These are phyloP conservation scores for Axis porcinus DNA, from an alignment of 2,113 vertebrate genomes.

Conservation along the genomic window DNA sequence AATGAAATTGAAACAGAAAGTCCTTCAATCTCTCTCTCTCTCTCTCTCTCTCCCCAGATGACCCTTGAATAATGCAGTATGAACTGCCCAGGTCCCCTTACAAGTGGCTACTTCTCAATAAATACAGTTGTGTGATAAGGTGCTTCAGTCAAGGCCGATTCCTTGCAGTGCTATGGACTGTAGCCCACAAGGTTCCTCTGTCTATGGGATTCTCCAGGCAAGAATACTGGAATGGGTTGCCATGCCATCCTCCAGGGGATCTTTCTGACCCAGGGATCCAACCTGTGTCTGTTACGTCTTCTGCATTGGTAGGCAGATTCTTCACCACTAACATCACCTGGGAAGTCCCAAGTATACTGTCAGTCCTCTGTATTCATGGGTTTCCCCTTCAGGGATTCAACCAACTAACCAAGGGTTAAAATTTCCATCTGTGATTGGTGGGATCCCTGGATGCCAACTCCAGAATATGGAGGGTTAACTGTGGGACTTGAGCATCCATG, in stretches of 20 bases:
- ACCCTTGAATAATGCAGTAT: background rate
- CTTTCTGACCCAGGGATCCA: background rate
- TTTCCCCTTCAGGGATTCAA: background rate
- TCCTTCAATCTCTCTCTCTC: background rate
- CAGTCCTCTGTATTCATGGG: background rate
- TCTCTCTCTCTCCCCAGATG: background rate
- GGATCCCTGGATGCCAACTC: background rate
- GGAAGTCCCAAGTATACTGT: background rate
- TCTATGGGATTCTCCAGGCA: background rate
- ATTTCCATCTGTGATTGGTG: background rate
- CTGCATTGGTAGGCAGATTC: background rate
- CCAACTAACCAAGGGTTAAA: background rate
- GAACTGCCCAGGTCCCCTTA: background rate
- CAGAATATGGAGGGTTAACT: background rate
- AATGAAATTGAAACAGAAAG: background rate
- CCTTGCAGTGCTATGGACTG: background rate
- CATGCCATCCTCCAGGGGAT: background rate
- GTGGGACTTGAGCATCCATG: background rate
- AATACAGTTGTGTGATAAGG: background rate
- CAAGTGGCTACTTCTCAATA: background rate
- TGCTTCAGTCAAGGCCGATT: accelerated
- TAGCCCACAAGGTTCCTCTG: background rate
- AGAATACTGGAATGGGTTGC: background rate
- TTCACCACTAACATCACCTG: background rate
- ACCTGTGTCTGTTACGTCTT: background rate